Evolutionary conservation across 2,888 invertebrate species (phyloP), one percentile per base, ranked within the genome.

Genomic region (Endomychus coccineus): DNA sequence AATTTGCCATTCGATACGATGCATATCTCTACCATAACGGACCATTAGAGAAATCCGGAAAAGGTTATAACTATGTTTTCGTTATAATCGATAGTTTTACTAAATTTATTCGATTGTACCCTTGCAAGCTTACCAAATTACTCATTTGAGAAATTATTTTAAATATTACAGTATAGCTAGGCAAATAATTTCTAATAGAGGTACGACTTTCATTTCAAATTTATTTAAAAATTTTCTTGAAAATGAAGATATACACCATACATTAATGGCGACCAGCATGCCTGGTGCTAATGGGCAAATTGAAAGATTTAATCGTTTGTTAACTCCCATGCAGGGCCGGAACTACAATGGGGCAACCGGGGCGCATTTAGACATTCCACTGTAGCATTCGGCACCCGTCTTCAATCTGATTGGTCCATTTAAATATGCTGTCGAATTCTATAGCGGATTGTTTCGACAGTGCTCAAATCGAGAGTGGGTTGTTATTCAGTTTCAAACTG

Each of bases 261-360:
- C 27, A 13, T 15, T 19, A 16, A 29, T 35, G 5, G 36, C 36
- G 4, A 36, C 36, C 9, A 10, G 6, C n/a, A 13, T 25, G 2
- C 36, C 36, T 2, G 6, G 13, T 10, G 30, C 36, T 13, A 36
- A 36, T 15, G 36, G 36, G n/a, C 30, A 36, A 13, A 13, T 29
- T 7, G 36, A 36, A 25, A 12, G 36, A 12, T 34, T 46, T 10
- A 51, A 55, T 27, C 39, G 46, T 0, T 32, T 31, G 1, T 36
- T 54, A 9, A 52, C 44, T 2, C 49, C 49, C 7, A 49, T 49
- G 42, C n/a, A n/a, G n/a, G n/a, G n/a, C n/a, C n/a, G n/a, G n/a
- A n/a, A n/a, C n/a, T n/a, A n/a, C n/a, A n/a, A n/a, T n/a, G n/a
- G n/a, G n/a, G n/a, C n/a, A n/a, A n/a, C n/a, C n/a, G n/a, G n/a